These are phyloP conservation scores for Actinostola sp. DNA, from an alignment of 92 coral and sea anemone genomes.

Conservation along the genomic window DNA sequence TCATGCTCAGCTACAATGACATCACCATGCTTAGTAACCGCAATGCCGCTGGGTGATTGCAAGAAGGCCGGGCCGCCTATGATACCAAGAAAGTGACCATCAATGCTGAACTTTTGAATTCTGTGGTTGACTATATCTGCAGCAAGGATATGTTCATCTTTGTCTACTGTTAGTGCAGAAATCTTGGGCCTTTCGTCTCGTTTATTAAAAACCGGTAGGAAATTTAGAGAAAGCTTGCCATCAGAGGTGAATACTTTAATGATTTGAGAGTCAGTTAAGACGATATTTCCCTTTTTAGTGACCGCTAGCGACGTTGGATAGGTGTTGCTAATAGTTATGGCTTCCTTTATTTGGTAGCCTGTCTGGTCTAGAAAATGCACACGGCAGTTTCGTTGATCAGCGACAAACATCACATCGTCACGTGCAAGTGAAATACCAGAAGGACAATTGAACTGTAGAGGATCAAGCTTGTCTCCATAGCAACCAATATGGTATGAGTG, in stretches of 20 bases:
- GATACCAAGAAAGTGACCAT: conserved; percentile 83
- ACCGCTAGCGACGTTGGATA: conserved; percentile 78
- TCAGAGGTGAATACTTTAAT: conserved; percentile 89
- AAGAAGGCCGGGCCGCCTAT: conserved; percentile 85
- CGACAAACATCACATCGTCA: conserved; percentile 63
- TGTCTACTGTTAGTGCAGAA: conserved; percentile 75
- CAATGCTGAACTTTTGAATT: conserved; percentile 87
- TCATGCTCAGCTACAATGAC: conserved; percentile 78
- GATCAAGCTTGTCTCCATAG: conserved; percentile 67
- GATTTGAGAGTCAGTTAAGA: conserved; percentile 79
- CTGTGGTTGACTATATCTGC: conserved; percentile 83
- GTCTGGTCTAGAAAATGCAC: conserved; percentile 56
- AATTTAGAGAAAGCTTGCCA: conserved; percentile 73
- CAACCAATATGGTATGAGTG: conserved; percentile 75
- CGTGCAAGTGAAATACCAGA: conserved; percentile 65
- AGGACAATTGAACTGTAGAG: conserved; percentile 82
- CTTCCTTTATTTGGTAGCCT: conserved; percentile 24
- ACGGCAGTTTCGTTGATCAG: conserved; percentile 82
- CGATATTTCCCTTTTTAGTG: conserved; percentile 71
- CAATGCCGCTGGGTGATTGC: conserved; percentile 87
- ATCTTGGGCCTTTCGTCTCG: conserved; percentile 80
- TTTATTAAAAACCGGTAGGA: conserved; percentile 83
- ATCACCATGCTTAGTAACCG: conserved; percentile 78
- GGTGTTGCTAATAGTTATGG: conserved; percentile 73
- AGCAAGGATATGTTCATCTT: conserved; percentile 71